phyloP scores from a whole-genome alignment of 2,113 vertebrate genomes.

The Phasianus colchicus region DNA sequence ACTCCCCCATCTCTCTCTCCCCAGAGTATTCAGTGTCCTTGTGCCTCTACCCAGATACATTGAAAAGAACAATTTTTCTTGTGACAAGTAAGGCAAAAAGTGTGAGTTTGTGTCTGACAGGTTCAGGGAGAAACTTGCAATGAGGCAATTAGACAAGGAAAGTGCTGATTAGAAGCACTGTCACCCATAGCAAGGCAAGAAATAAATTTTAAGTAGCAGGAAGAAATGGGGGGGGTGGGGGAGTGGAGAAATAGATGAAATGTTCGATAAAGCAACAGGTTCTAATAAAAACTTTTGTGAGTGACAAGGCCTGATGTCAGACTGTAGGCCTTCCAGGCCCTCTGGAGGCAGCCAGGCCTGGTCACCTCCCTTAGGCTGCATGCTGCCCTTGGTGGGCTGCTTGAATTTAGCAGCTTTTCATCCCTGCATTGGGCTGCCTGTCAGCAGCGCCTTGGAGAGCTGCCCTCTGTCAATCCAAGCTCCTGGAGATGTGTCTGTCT shows the following conservation, averaged over 20 bases:
- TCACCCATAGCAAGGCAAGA: conserved; percentile 25
- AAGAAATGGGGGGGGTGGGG: not conserved
- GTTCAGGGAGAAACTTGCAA: conserved; percentile 61
- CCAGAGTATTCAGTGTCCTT: conserved; percentile 49
- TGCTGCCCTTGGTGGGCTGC: not conserved
- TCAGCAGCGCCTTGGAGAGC: not conserved
- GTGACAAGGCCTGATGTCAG: not conserved
- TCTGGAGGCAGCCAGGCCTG: not conserved
- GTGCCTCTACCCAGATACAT: conserved; percentile 38
- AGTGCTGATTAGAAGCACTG: conserved; percentile 62
- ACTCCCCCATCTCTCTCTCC: conserved; percentile 46
- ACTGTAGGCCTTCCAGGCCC: not conserved
- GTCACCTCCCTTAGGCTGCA: not conserved
- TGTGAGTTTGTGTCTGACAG: conserved; percentile 64
- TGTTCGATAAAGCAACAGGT: not conserved
- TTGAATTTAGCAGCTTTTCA: not conserved
- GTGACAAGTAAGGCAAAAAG: conserved; percentile 60
- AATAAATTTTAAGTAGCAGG: not conserved
- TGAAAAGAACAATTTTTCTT: conserved; percentile 68
- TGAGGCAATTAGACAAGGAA: conserved; percentile 68
- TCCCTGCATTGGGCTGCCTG: not conserved
- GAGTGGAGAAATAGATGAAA: not conserved
- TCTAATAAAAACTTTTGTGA: not conserved
- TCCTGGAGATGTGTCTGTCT: not conserved
- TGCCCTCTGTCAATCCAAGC: not conserved